Evolutionary conservation across 2,797 vertebrate species (phyloP).

Genomic region (Chelmon rostratus): DNA sequence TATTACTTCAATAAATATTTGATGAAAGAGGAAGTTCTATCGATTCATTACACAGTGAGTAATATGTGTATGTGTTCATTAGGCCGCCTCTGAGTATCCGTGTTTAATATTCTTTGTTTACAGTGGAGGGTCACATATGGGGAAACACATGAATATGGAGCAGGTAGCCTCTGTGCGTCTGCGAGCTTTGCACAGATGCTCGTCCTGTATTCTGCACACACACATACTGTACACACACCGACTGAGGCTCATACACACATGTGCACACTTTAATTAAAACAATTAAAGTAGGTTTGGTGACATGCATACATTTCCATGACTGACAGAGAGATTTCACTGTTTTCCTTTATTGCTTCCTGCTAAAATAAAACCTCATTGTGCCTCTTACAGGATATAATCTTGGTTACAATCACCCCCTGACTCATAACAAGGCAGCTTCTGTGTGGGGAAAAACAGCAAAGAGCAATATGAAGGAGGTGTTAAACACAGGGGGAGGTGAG

Average conservation of each 20-base stretch:
- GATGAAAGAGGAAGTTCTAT: slow-evolving; percentile 81
- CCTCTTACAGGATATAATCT: slow-evolving; percentile 33
- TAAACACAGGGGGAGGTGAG: slow-evolving; percentile 57
- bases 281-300: slow-evolving; percentile 69
- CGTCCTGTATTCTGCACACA: slow-evolving; percentile 33
- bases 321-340: slow-evolving; percentile 52
- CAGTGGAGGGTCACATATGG: slow-evolving; percentile 79
- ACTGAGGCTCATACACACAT: slow-evolving; percentile 2
- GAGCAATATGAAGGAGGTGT: slow-evolving; percentile 51
- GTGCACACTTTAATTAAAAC: slow-evolving; percentile 77
- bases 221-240: slow-evolving; percentile 46
- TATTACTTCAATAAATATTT: slow-evolving; percentile 89
- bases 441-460: slow-evolving; percentile 1
- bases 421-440: slow-evolving; percentile 51
- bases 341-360: slow-evolving; percentile 35
- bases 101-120: slow-evolving; percentile 89
- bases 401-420: slow-evolving; percentile 55
- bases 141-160: slow-evolving; percentile 84
- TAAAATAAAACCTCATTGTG: slow-evolving; percentile 50
- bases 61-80: slow-evolving; percentile 83
- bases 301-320: slow-evolving; percentile 66
- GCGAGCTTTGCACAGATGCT: slow-evolving; percentile 66
- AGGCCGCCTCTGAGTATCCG: slow-evolving; percentile 75
- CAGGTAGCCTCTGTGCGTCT: slow-evolving; percentile 67
- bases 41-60: slow-evolving; percentile 80